Base-by-base conservation (phyloP, 1,140 invertebrate genomes). In the Lineus longissimus region DNA sequence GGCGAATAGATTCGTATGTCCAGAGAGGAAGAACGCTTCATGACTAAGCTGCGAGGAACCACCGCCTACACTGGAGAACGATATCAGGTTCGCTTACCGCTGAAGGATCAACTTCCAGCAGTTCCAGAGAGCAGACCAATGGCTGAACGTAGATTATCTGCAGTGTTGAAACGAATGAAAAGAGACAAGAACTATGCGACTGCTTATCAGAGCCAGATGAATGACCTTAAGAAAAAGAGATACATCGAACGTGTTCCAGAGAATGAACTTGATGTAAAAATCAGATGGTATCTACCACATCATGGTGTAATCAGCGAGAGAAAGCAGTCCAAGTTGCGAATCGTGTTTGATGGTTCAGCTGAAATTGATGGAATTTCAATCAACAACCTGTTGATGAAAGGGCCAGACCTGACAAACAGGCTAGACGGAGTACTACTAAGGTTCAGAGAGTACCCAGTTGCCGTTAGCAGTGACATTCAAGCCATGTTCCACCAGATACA, bases 391-490 rank as follows among this genome's bases (percentile, higher is more conserved):
- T 30, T 71, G 27, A 36, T 61, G n/a, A 19, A 58, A 2, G 71
- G 71, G 0, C 77, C 82, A 15, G 72, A 72, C 55, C 43, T 83
- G 0, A 78, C 83, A 69, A 71, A 29, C 43, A 59, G 61, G 25
- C 31, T 69, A 27, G 29, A 61, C 15, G 66, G 43, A n/a, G 66
- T 68, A 2, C 55, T 69, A 0, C 19, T 69, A 7, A 51, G 62
- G 11, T 69, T 69, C 41, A 60, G 67, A 22, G n/a, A 55, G 25
- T 33, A 40, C 6, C 40, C 33, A 45, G 62, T 69, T 1, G 65
- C 66, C 15, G 23, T 67, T 9, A 7, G 47, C 47, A 51, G 47
- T 51, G 25, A 51, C n/a, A 51, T 51, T 7, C 4, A 51, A 27
- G 47, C 6, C 4, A 51, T 51, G 47, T 51, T 51, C 25, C 47